These are phyloP conservation scores for Oryzias dopingdopingensis DNA, from an alignment of 2,797 vertebrate genomes.

Conservation along the genomic window DNA sequence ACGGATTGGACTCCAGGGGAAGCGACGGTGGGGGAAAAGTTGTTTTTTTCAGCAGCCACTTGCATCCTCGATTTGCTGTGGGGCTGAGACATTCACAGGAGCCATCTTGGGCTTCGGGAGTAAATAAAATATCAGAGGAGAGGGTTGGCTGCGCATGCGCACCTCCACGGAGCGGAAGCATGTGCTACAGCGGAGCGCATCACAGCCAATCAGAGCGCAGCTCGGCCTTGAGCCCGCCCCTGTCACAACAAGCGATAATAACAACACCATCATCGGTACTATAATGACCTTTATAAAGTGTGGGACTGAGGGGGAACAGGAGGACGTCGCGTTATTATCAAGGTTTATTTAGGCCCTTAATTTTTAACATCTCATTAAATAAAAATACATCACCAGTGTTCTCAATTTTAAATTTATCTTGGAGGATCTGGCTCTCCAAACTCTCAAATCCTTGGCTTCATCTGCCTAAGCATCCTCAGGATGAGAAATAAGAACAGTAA, in stretches of 20 bases:
- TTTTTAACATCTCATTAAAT: conserved; percentile 46
- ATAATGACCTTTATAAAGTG: conserved; percentile 68
- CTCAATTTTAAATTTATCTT: too few species aligned
- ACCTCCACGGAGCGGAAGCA: conserved; percentile 27
- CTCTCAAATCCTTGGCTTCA: too few species aligned
- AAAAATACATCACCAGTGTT: conserved; percentile 8
- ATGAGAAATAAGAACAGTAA: too few species aligned
- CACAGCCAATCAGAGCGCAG: conserved; percentile 67
- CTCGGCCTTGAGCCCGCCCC: conserved; percentile 64
- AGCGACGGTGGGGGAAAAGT: conserved; percentile 74
- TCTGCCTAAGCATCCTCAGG: too few species aligned
- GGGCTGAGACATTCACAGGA: conserved; percentile 76
- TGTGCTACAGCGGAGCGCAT: conserved; percentile 56
- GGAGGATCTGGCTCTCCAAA: too few species aligned
- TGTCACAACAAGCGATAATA: conserved; percentile 70
- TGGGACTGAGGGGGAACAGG: conserved; percentile 1
- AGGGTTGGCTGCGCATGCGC: conserved; percentile 77
- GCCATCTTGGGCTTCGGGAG: conserved; percentile 85
- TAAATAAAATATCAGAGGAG: conserved; percentile 84
- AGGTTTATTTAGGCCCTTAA: conserved; percentile 1
- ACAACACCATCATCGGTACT: conserved; percentile 54
- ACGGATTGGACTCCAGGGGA: conserved; percentile 64
- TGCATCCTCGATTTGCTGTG: conserved; percentile 78
- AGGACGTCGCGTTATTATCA: background rate
- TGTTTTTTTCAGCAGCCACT: conserved; percentile 73